Conservation (phyloP, 1,140 invertebrate genomes). For the Bursaphelenchus mucronatus region DNA sequence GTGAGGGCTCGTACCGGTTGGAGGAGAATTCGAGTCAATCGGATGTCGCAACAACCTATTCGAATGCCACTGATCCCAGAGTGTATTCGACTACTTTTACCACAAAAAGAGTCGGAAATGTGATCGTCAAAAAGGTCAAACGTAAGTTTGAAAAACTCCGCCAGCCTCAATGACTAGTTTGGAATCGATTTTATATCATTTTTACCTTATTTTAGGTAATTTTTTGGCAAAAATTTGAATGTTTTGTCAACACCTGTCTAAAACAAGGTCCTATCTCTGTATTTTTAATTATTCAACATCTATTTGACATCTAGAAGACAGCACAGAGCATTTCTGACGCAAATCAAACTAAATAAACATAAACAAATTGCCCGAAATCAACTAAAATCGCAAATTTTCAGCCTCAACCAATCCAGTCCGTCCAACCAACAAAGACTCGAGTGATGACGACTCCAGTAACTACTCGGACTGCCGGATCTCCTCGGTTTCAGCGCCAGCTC, state of each 20-base stretch:
- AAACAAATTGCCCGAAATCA: neutral
- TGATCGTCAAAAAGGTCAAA: constrained; percentile 51
- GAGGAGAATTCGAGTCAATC: constrained; percentile 38
- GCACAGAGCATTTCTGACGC: no score
- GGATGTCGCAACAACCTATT: constrained; percentile 24
- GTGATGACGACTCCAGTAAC: constrained; percentile 31
- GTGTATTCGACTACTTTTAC: constrained; percentile 56
- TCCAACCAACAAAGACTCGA: constrained; percentile 14
- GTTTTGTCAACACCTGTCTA: neutral
- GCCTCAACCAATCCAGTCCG: constrained; percentile 18
- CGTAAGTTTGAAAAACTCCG: constrained; percentile 24
- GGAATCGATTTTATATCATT: neutral
- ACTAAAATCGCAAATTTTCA: constrained; percentile 10
- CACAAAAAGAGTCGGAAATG: constrained; percentile 53
- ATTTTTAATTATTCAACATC: neutral
- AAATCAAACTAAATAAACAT: neutral
- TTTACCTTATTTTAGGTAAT: constrained; percentile 1
- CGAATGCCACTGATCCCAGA: constrained; percentile 21
- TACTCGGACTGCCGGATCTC: constrained; percentile 27
- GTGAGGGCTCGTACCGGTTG: constrained; percentile 62
- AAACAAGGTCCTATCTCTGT: neutral
- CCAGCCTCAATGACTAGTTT: constrained; percentile 11
- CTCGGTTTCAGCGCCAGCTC: constrained; percentile 22
- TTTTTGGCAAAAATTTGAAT: neutral
- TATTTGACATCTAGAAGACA: neutral